Percentiles rank a stretch among this genome's conserved stretches.
Evolutionary conservation across 2,888 invertebrate genomes (phyloP).

Genomic region (Cynaeus angustus): DNA sequence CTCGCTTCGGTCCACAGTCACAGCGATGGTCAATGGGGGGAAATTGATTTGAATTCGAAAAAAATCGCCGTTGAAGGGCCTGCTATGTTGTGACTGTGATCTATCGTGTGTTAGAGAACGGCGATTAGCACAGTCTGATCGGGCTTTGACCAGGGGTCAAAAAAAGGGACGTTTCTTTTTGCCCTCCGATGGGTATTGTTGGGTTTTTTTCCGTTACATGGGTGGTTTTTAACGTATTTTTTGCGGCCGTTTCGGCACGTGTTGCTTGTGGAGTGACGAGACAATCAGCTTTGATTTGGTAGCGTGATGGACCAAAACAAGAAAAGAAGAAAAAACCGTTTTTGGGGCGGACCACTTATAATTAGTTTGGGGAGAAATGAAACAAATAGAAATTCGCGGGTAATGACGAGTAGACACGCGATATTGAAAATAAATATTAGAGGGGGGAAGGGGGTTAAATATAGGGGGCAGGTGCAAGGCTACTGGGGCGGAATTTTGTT

Average conservation of each 20-base stretch:
- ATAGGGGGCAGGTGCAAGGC: no score
- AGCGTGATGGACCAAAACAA: slow-evolving; percentile 16
- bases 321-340: slow-evolving; percentile 8
- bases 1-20: slow-evolving; percentile 3
- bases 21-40: slow-evolving; percentile 47
- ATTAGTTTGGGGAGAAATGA: slow-evolving; percentile 2
- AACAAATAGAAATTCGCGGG: slow-evolving; percentile 3
- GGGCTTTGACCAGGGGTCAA: slow-evolving; percentile 37
- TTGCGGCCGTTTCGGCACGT: slow-evolving; percentile 40
- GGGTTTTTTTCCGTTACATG: slow-evolving; percentile 37
- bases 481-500: no score
- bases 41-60: slow-evolving; percentile 47
- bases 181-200: not conserved
- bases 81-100: slow-evolving; percentile 25
- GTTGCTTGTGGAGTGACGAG: not conserved
- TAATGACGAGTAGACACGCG: slow-evolving; percentile 16
- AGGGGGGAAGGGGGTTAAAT: no score
- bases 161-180: slow-evolving; percentile 33
- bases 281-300: slow-evolving; percentile 7
- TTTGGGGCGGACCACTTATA: not conserved
- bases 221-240: slow-evolving; percentile 43
- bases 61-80: slow-evolving; percentile 33
- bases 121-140: slow-evolving; percentile 20
- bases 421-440: slow-evolving; percentile 7
- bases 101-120: not conserved